Evolutionary conservation across 2,888 invertebrate species (phyloP).

Genomic region (Frankliniella fusca): DNA sequence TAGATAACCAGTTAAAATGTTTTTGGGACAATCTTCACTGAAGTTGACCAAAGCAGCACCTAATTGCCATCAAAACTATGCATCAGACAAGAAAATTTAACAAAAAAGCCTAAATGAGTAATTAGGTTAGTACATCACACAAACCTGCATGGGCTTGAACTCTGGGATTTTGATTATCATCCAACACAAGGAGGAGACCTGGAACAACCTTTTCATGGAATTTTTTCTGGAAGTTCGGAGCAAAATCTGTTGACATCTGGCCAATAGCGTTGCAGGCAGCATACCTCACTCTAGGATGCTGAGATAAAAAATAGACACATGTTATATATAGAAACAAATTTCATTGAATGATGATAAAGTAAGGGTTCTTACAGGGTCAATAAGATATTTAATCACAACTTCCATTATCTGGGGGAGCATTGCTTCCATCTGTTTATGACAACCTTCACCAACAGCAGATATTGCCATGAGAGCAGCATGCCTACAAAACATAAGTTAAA

Average conservation of each 20-base stretch:
- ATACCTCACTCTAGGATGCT: conserved; percentile 89
- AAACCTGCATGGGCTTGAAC: conserved; percentile 77
- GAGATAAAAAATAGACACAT: conserved; percentile 39
- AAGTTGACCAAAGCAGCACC: conserved; percentile 98
- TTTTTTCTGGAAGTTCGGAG: conserved; percentile 93
- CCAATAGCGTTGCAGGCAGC: conserved; percentile 98
- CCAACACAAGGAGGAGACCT: conserved; percentile 78
- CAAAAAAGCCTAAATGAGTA: neutral
- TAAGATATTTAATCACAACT: conserved; percentile 79
- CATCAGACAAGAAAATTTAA: conserved; percentile 4
- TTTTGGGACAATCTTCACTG: conserved; percentile 97
- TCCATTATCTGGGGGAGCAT: conserved; percentile 90
- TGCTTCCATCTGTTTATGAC: conserved; percentile 95
- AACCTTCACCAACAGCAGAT: conserved; percentile 97
- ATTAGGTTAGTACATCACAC: neutral
- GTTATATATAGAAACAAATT: neutral
- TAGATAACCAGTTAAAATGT: conserved; percentile 84
- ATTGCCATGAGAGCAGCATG: conserved; percentile 98
- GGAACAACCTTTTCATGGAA: conserved; percentile 95
- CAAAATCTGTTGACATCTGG: conserved; percentile 98
- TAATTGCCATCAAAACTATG: conserved; percentile 44
- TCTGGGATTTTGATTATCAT: conserved; percentile 85
- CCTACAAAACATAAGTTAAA: conserved; percentile 44
- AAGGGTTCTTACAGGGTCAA: conserved; percentile 66
- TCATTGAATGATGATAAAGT: conserved; percentile 17